These are phyloP conservation scores for Falco naumanni DNA, from an alignment of 2,797 vertebrate species.

Conservation along the genomic window DNA sequence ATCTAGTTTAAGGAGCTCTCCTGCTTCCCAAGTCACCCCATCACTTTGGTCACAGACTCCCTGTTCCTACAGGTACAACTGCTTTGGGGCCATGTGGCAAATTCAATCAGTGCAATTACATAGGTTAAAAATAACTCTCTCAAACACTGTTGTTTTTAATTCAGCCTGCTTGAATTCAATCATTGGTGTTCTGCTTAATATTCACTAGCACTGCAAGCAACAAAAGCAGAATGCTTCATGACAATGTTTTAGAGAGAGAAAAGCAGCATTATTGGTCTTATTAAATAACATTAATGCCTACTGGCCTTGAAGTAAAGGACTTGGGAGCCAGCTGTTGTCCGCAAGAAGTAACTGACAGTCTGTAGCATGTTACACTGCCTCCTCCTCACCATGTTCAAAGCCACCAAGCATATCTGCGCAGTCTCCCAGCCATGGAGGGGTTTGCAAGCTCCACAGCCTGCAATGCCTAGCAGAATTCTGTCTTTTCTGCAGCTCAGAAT, in stretches of 20 bases:
- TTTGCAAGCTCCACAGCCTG: neutral
- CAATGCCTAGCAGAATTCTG: rapidly evolving
- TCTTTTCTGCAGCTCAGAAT: neutral
- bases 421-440: neutral
- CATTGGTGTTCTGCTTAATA: neutral
- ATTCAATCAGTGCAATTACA: neutral
- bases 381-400: neutral
- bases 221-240: neutral
- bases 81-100: neutral
- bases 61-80: neutral
- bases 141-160: neutral
- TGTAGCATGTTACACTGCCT: neutral
- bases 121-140: neutral
- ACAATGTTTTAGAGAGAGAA: neutral
- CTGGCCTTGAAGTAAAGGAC: neutral
- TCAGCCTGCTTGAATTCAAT: neutral
- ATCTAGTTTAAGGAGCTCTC: neutral
- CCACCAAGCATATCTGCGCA: neutral
- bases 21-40: neutral
- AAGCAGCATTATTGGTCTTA: neutral
- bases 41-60: neutral
- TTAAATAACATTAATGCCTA: neutral
- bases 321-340: neutral
- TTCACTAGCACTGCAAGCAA: neutral
- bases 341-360: neutral